Evolutionary conservation across 2,888 invertebrate genomes (phyloP).

Genomic region (Escarpia spicata): DNA sequence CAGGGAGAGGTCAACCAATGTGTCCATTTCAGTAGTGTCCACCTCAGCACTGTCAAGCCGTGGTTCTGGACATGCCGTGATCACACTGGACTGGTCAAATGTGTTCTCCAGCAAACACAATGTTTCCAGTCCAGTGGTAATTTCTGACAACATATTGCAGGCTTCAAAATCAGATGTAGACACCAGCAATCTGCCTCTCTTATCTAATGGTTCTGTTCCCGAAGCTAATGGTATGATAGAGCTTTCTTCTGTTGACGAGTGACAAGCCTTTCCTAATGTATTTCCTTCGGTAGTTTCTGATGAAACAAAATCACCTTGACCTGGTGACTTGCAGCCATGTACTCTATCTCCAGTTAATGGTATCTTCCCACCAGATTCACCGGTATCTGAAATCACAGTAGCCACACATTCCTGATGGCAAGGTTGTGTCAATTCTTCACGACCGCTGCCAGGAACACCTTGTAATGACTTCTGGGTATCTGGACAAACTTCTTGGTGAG

Average conservation of each 20-base stretch:
- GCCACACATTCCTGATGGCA: neutral
- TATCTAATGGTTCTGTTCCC: neutral
- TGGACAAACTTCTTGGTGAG: neutral
- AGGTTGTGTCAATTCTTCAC: neutral
- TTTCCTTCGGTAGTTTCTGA: neutral
- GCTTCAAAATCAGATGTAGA: neutral
- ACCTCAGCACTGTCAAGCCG: neutral
- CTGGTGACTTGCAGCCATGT: neutral
- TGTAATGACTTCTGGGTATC: neutral
- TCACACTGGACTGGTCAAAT: neutral
- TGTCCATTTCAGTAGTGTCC: neutral
- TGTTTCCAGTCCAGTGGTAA: neutral
- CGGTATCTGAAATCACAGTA: neutral
- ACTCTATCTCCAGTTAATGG: neutral
- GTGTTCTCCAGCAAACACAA: neutral
- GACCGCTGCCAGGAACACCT: neutral
- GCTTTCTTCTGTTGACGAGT: neutral
- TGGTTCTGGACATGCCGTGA: neutral
- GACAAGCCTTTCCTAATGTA: neutral
- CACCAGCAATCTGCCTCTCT: neutral
- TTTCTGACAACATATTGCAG: neutral
- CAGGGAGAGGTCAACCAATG: neutral
- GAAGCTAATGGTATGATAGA: neutral
- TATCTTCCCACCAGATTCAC: neutral
- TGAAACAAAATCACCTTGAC: neutral